These are phyloP conservation scores for Anguilla rostrata DNA, from an alignment of 2,113 vertebrate genomes.

Conservation along the genomic window DNA sequence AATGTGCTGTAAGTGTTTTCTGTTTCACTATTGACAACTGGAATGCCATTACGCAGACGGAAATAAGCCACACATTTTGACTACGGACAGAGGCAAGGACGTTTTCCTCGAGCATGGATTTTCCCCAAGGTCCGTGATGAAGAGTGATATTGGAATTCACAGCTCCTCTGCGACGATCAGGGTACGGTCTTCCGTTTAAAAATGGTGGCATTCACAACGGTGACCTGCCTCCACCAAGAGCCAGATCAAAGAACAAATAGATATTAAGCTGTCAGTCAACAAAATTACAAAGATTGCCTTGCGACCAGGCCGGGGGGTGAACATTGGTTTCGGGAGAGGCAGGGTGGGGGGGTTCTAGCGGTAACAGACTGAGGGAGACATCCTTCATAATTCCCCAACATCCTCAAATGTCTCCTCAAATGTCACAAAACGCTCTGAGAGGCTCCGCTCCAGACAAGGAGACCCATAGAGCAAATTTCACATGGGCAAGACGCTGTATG, in stretches of 20 bases:
- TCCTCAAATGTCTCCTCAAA: constrained; percentile 8
- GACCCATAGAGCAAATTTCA: constrained; percentile 25
- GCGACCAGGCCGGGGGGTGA: constrained; percentile 63
- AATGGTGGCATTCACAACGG: constrained; percentile 77
- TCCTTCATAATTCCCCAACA: constrained; percentile 43
- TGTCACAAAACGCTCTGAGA: constrained; percentile 27
- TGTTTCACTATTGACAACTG: not conserved
- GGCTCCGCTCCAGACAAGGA: constrained; percentile 10
- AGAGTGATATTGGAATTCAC: not conserved
- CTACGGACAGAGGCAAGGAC: not conserved
- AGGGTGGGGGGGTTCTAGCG: not conserved
- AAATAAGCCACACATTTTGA: not conserved
- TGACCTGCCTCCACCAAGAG: constrained; percentile 74
- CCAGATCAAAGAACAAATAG: constrained; percentile 86
- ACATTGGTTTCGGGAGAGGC: not conserved
- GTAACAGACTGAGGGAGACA: constrained; percentile 63
- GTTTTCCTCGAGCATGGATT: not conserved
- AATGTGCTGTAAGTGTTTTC: no score
- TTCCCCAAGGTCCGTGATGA: not conserved
- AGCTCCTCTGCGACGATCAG: constrained; percentile 44
- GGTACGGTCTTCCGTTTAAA: constrained; percentile 71
- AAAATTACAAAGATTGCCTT: constrained; percentile 80
- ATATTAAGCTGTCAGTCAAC: constrained; percentile 86
- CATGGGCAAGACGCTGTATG: not conserved
- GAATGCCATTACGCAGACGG: not conserved